Percentiles rank a stretch among this genome's conserved stretches.
phyloP scores from a whole-genome alignment of 1,140 invertebrate species.

The Saxidomus purpurata region DNA sequence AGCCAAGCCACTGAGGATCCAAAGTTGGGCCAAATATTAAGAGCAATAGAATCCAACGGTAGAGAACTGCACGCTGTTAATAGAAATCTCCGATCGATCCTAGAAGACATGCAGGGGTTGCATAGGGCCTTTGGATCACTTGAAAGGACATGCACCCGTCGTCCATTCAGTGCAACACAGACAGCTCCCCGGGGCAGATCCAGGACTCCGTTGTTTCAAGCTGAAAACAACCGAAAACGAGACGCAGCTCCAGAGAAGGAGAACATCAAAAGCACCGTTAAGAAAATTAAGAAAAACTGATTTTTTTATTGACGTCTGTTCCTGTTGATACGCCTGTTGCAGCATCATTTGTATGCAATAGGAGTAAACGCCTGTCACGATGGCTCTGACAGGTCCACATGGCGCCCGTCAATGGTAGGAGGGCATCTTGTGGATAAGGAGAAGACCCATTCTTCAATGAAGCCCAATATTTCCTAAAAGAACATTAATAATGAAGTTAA shows the following conservation, averaged over 20 bases:
- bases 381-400: neutral
- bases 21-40: neutral
- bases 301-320: neutral
- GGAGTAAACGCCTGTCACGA: neutral
- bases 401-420: conserved; percentile 14
- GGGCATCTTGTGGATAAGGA: neutral
- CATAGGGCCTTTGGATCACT: neutral
- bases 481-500: no score
- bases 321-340: neutral
- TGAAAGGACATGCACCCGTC: neutral
- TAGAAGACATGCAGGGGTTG: neutral
- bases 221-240: neutral
- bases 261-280: neutral
- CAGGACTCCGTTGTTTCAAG: neutral
- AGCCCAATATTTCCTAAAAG: no score
- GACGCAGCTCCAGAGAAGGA: neutral
- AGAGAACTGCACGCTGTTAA: neutral
- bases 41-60: neutral
- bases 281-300: conserved; percentile 1
- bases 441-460: no score
- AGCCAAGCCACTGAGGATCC: neutral
- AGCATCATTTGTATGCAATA: neutral
- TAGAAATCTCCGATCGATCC: neutral
- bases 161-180: neutral
- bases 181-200: neutral